These are phyloP conservation scores for Dipodomys ordii DNA, from an alignment of 2,113 vertebrate genomes.

Conservation along the genomic window DNA sequence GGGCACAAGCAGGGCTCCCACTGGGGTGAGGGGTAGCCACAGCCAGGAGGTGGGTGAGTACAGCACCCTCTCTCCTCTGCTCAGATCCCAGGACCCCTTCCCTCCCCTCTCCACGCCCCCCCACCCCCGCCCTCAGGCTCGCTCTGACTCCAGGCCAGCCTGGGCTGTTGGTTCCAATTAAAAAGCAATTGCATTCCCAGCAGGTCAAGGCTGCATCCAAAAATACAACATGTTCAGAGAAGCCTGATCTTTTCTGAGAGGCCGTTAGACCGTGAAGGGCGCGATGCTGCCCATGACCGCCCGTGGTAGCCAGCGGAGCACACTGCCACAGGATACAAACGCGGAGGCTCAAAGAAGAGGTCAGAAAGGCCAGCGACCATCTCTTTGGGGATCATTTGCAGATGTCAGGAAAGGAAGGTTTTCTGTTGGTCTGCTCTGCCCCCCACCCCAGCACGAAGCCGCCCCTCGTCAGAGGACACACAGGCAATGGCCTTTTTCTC, in stretches of 20 bases:
- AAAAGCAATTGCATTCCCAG: constrained; percentile 75
- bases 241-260: constrained; percentile 36
- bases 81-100: background rate
- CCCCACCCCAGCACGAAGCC: background rate
- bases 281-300: background rate
- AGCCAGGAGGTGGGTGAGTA: background rate
- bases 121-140: background rate
- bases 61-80: background rate
- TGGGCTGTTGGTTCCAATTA: constrained; percentile 69
- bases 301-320: background rate
- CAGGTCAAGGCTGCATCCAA: constrained; percentile 61
- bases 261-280: constrained; percentile 32
- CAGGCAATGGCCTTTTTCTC: constrained; percentile 20
- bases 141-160: constrained; percentile 50
- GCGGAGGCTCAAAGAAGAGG: background rate
- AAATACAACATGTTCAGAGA: constrained; percentile 66
- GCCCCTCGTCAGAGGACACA: constrained; percentile 47
- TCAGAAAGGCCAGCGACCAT: too few relatives aligned
- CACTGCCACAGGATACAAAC: constrained; percentile 42
- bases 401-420: background rate
- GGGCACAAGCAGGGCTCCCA: constrained; percentile 68
- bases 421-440: background rate
- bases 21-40: background rate
- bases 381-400: background rate
- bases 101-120: too few relatives aligned